phyloP scores from a whole-genome alignment of 2,888 invertebrate species.

The Mimachlamys varia region DNA sequence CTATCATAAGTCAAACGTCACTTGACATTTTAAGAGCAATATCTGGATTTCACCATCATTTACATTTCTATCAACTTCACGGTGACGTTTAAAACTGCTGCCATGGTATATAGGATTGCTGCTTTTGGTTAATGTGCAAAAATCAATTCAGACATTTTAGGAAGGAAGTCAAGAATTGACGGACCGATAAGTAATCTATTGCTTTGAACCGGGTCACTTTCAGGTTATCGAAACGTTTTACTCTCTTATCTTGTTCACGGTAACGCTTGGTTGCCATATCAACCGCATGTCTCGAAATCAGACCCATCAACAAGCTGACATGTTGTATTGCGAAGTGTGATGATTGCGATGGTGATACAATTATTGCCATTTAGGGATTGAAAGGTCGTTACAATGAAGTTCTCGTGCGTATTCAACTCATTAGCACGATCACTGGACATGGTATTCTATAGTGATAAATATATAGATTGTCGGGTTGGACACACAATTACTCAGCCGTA shows the following conservation, averaged over 20 bases:
- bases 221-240: slow-evolving; percentile 28
- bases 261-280: slow-evolving; percentile 3
- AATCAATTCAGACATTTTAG: neutral
- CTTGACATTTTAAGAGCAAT: slow-evolving; percentile 5
- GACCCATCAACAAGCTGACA: neutral
- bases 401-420: neutral
- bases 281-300: neutral
- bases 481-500: neutral
- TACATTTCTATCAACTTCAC: neutral
- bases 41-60: neutral
- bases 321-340: neutral
- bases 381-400: neutral
- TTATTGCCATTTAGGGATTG: neutral
- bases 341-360: neutral
- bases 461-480: neutral
- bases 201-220: slow-evolving; percentile 20
- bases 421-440: neutral
- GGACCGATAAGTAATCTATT: neutral
- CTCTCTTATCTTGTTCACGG: neutral
- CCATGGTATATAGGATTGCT: neutral
- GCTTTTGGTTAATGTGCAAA: neutral
- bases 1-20: slow-evolving; percentile 1
- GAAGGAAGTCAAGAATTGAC: neutral
- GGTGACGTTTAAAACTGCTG: neutral
- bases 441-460: neutral